Conservation (phyloP, 2,113 vertebrate genomes). For the Aepyceros melampus region DNA sequence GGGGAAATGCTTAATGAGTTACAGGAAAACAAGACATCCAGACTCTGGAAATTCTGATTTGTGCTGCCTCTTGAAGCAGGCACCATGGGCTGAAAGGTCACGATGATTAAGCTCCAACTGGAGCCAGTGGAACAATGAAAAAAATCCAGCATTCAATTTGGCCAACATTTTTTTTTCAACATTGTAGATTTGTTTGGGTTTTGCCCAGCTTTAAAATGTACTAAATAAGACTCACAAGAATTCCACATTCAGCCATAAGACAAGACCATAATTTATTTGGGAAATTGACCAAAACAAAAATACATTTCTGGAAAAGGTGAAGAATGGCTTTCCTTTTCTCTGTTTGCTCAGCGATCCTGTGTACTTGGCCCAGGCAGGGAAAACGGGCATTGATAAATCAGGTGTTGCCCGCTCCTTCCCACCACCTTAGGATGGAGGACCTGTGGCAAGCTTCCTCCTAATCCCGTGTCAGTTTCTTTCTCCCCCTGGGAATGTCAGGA, state of each 20-base stretch:
- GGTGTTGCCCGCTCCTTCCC: neutral
- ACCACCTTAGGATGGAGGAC: neutral
- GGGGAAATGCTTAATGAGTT: slow-evolving; percentile 40
- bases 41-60: slow-evolving; percentile 1
- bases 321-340: neutral
- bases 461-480: neutral
- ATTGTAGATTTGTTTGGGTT: neutral
- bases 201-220: neutral
- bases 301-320: neutral
- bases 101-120: neutral
- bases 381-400: neutral
- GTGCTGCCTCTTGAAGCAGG: neutral
- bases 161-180: neutral
- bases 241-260: neutral
- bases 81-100: neutral
- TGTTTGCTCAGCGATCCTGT: fast-evolving
- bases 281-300: slow-evolving; percentile 61
- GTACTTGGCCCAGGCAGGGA: neutral
- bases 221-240: neutral
- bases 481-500: neutral
- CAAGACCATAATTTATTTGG: slow-evolving; percentile 41
- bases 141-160: neutral
- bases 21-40: slow-evolving; percentile 38
- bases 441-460: neutral
- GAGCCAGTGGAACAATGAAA: neutral